phyloP scores from a whole-genome alignment of 2,113 vertebrate genomes.

The Corapipo altera region DNA sequence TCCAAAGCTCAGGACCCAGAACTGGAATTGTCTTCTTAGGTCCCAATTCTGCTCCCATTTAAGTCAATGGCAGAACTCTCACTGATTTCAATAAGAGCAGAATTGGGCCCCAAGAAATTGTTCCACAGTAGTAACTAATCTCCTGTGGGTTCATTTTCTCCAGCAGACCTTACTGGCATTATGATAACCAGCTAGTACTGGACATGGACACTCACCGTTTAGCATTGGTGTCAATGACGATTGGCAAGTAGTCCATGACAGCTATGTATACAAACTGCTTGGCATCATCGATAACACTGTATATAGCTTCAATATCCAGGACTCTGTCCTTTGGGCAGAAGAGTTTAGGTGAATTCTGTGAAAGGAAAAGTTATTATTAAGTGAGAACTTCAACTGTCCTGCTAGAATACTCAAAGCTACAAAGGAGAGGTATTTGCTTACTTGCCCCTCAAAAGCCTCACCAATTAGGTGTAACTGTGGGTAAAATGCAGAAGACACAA shows the following conservation, averaged over 20 bases:
- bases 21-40: conserved; percentile 33
- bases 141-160: neutral
- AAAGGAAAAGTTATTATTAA: conserved; percentile 34
- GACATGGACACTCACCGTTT: conserved; percentile 66
- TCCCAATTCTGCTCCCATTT: conserved; percentile 66
- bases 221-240: conserved; percentile 76
- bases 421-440: neutral
- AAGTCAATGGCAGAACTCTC: conserved; percentile 63
- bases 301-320: conserved; percentile 91
- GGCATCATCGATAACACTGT: conserved; percentile 87
- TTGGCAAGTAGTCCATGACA: conserved; percentile 89
- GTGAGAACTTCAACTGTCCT: neutral
- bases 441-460: neutral
- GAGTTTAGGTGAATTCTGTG: conserved; percentile 88
- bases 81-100: conserved; percentile 66
- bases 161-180: neutral
- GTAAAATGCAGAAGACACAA: neutral
- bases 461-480: neutral
- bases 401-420: neutral
- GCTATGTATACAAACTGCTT: conserved; percentile 89
- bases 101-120: conserved; percentile 63
- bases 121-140: neutral
- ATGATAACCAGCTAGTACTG: neutral
- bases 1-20: conserved; percentile 22
- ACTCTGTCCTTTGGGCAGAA: conserved; percentile 90